Evolutionary conservation across 1,140 invertebrate genomes (phyloP), one percentile per base, ranked within the genome.

Genomic region (Scaptomyza pallida): DNA sequence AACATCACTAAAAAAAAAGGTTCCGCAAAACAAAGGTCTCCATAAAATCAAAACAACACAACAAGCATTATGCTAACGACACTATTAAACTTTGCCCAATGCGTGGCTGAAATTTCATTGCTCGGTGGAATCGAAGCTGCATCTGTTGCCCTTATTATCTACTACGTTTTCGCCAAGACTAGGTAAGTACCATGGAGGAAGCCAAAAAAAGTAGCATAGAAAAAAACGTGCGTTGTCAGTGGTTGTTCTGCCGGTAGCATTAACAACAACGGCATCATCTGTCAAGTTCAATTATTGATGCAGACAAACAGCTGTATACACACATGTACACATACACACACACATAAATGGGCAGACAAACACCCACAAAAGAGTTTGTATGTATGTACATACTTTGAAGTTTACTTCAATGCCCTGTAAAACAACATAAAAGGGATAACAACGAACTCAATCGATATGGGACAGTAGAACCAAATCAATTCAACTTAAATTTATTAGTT

Each of bases 111-210:
- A 57, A 83, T 91, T 74, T 91, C 88, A 33, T 51, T 91, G 72
- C 76, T 91, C n/a, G 89, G 90, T 15, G 81, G 82, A 72, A 78
- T 91, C 43, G 90, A 91, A 75, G 88, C 79, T 50, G 83, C 86
- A 68, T 91, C 89, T 55, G 78, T 90, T 43, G 86, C 81, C 45
- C 72, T 91, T 23, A 75, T 91, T 68, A 64, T 91, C 13, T 91
- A 91, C 65, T 91, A 88, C 54, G 72, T 91, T 54, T 91, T 89
- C 63, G 83, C 90, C 30, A 91, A 90, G 64, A 91, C 90, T 55
- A 91, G 90, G 90, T 91, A 72, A 82, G 83, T 86, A 48, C 33
- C 9, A 6, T 17, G 45, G 33, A n/a, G 51, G 81, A 83, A 80
- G 76, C 76, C 72, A 76, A 41, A 56, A 6, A 37, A 71, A 51